Base-by-base conservation (phyloP, 2,888 invertebrate genomes). In the Tiliacea citrago region DNA sequence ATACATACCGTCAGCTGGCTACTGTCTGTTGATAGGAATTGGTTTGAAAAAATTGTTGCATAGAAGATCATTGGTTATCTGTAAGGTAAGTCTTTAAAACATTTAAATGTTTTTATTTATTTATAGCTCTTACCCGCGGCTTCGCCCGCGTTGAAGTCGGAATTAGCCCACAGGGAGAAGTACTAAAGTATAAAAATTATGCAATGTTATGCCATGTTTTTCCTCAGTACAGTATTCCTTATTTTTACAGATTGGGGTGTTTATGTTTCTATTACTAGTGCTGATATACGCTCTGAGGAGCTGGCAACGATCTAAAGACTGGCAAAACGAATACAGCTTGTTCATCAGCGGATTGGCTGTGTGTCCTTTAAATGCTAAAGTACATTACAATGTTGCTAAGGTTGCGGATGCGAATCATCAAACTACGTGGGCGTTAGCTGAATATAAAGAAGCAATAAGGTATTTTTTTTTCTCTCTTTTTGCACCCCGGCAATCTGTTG, bases 291-390 rank as follows among this genome's bases (percentile, higher is more conserved):
- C 84, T 21, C 63, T 96, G 24, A 95, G 97, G 79, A 97, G 97
- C 42, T 96, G 97, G 79, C 96, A 97, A 81, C 96, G 99, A 83
- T 98, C 98, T 70, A 91, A 94, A 5, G 98, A 99, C 70, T 99
- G 99, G 99, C 97, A 97, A 77, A 97, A 96, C 71, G 99, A 99
- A 93, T 97, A 97, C 86, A 93, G 95, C 24, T 95, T 99, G 55
- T 99, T 99, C 92, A 95, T 96, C 65, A 98, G 98, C 45, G 99
- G 98, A 0, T 93, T 98, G n/a, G 91, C 96, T 42, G 98, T 99
- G 24, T 99, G 99, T 91, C 99, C 99, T 0, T 96, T 98, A 65
- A 99, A 99, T 96, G 99, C 99, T 35, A 99, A 99, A 97, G 98
- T 98, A 7, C 98, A 97, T 88, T 99, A 99, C 92, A 99, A 99